Evolutionary conservation across 2,888 invertebrate species (phyloP).

Genomic region (Napeogenes sylphis): DNA sequence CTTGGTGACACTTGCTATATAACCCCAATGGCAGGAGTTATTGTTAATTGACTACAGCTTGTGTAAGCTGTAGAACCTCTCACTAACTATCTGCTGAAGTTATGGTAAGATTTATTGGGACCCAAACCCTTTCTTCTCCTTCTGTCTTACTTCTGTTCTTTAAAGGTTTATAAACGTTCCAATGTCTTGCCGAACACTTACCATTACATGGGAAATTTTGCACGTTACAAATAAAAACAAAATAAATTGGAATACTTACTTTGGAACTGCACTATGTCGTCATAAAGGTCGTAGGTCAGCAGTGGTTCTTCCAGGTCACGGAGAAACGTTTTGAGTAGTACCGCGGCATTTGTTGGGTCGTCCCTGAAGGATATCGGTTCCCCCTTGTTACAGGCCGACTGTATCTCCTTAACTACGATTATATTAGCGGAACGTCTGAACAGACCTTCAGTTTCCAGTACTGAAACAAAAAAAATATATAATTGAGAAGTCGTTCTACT

Average conservation of each 20-base stretch:
- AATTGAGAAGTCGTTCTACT: not conserved
- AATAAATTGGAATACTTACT: conserved; percentile 75
- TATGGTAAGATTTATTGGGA: too few relatives aligned
- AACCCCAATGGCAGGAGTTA: not conserved
- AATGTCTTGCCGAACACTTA: too few relatives aligned
- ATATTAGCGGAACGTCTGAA: conserved; percentile 96
- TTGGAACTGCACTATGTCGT: conserved; percentile 93
- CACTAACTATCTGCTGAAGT: too few relatives aligned
- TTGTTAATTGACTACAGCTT: not conserved
- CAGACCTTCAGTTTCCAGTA: conserved; percentile 96
- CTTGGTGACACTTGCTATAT: not conserved
- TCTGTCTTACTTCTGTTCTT: too few relatives aligned
- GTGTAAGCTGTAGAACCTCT: too few relatives aligned
- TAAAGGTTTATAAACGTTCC: too few relatives aligned
- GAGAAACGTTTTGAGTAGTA: conserved; percentile 95
- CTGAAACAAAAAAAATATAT: conserved; percentile 60
- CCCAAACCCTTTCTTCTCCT: too few relatives aligned
- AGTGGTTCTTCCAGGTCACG: conserved; percentile 94
- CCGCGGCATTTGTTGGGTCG: conserved; percentile 95
- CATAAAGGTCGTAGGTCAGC: conserved; percentile 94
- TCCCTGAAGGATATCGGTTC: conserved; percentile 85
- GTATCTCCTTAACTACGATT: conserved; percentile 88
- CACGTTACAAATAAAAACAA: too few relatives aligned
- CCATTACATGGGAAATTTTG: too few relatives aligned
- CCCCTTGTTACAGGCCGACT: conserved; percentile 92